Conservation (phyloP, 2,888 invertebrate species). For the Muschampia plurimacula region DNA sequence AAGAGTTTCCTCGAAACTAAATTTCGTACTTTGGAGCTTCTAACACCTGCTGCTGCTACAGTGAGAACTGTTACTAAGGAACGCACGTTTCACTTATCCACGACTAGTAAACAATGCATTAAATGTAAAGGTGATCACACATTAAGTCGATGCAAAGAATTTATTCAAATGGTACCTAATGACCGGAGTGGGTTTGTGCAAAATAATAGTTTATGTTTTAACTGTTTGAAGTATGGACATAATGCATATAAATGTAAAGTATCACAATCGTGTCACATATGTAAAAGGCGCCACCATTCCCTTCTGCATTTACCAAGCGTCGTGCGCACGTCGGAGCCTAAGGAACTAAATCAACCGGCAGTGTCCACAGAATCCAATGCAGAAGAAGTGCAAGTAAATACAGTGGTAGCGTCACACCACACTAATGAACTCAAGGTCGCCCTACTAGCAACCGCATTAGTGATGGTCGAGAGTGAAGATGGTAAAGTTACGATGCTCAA, state of each 20-base stretch:
- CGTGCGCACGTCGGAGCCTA: neutral
- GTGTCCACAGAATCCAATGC: constrained; percentile 21
- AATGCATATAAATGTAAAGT: neutral
- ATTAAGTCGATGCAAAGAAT: neutral
- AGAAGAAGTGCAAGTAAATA: constrained; percentile 31
- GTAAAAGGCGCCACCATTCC: neutral
- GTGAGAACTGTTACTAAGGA: neutral
- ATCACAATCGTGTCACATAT: neutral
- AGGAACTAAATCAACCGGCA: neutral
- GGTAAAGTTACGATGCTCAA: constrained; percentile 12
- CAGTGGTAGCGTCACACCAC: constrained; percentile 41
- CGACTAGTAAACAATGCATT: neutral
- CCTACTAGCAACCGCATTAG: constrained; percentile 29
- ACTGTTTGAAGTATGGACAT: neutral
- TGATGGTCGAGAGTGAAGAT: constrained; percentile 13
- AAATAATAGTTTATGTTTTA: neutral
- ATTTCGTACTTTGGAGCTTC: constrained; percentile 42
- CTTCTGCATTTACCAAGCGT: neutral
- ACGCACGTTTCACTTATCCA: constrained; percentile 1
- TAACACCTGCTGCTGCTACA: constrained; percentile 12
- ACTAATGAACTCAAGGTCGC: neutral
- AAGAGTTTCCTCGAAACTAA: constrained; percentile 41
- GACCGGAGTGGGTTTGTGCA: neutral
- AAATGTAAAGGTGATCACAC: constrained; percentile 7
- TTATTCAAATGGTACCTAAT: neutral